These are phyloP conservation scores for Oreonectes daqikongensis DNA, from an alignment of 2,797 vertebrate species.

Conservation along the genomic window DNA sequence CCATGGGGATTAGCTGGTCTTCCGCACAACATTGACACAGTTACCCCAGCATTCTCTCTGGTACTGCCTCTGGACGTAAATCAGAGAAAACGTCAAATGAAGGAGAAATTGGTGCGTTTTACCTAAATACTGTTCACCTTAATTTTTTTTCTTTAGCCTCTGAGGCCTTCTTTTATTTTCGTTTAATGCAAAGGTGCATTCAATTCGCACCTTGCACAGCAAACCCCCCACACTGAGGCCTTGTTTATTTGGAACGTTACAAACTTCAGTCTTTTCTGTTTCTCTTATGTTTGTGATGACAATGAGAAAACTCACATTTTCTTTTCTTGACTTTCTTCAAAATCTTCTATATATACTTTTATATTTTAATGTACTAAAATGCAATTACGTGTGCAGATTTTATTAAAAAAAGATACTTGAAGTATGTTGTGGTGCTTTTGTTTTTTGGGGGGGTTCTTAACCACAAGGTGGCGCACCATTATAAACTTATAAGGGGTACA, in stretches of 20 bases:
- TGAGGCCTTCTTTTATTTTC: conserved; percentile 66
- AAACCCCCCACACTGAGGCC: conserved; percentile 76
- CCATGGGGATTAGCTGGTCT: conserved; percentile 45
- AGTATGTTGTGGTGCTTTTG: background rate
- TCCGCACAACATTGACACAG: conserved; percentile 75
- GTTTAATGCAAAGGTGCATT: conserved; percentile 32
- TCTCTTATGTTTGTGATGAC: conserved; percentile 63
- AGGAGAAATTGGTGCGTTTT: conserved; percentile 81
- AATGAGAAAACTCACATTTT: conserved; percentile 68
- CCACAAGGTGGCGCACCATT: background rate
- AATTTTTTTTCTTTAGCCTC: conserved; percentile 74
- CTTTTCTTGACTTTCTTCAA: conserved; percentile 78
- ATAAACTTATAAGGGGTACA: background rate
- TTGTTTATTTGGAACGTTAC: conserved; percentile 67
- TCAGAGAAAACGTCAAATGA: conserved; percentile 45
- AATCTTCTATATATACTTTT: conserved; percentile 83
- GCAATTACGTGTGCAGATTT: conserved; percentile 73
- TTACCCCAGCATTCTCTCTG: conserved; percentile 79
- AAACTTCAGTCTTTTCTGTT: conserved; percentile 64
- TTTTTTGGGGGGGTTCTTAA: background rate
- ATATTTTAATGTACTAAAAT: conserved; percentile 85
- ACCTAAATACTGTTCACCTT: conserved; percentile 82
- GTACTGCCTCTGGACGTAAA: conserved; percentile 82
- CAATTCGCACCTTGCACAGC: conserved; percentile 67
- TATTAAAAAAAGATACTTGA: conserved; percentile 57